Percentiles rank a stretch among this genome's conserved stretches.
phyloP scores from a whole-genome alignment of 2,797 vertebrate species.

The Gobio occitaniae region DNA sequence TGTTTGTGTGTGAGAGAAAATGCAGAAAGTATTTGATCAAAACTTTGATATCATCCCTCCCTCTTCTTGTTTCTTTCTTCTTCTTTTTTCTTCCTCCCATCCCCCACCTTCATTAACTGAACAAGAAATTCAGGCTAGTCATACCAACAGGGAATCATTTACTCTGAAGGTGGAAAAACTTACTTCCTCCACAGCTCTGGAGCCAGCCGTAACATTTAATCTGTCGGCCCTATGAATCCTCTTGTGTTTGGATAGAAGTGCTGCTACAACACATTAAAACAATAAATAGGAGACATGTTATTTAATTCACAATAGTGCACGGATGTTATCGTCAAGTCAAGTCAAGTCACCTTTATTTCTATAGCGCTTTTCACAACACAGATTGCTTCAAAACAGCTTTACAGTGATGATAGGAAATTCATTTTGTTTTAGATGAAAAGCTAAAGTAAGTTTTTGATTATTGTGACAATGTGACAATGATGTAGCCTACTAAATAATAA shows the following conservation, averaged over 20 bases:
- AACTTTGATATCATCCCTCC: slow-evolving; percentile 31
- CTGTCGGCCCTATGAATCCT: not conserved
- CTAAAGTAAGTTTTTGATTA: too few species aligned
- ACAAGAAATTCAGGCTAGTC: not conserved
- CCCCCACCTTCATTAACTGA: not conserved
- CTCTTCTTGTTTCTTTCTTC: slow-evolving; percentile 39
- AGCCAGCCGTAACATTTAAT: not conserved
- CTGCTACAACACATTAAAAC: not conserved
- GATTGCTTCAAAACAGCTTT: too few species aligned
- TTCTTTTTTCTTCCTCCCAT: slow-evolving; percentile 19
- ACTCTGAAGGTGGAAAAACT: not conserved
- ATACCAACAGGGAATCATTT: not conserved
- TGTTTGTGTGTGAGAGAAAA: not conserved
- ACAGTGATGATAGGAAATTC: too few species aligned
- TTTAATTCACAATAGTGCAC: not conserved
- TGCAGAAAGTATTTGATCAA: slow-evolving; percentile 6
- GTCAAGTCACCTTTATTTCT: too few species aligned
- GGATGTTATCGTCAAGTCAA: not conserved
- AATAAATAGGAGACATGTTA: not conserved
- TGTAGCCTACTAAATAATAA: not conserved
- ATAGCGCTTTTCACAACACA: too few species aligned
- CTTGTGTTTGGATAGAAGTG: not conserved
- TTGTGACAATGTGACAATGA: not conserved
- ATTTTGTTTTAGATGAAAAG: too few species aligned
- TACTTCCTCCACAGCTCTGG: not conserved